A percentile compares a stretch with the other conserved stretches of the same genome.
These are phyloP conservation scores for Ophion slaviceki DNA, from an alignment of 2,888 invertebrate genomes.

Conservation along the genomic window DNA sequence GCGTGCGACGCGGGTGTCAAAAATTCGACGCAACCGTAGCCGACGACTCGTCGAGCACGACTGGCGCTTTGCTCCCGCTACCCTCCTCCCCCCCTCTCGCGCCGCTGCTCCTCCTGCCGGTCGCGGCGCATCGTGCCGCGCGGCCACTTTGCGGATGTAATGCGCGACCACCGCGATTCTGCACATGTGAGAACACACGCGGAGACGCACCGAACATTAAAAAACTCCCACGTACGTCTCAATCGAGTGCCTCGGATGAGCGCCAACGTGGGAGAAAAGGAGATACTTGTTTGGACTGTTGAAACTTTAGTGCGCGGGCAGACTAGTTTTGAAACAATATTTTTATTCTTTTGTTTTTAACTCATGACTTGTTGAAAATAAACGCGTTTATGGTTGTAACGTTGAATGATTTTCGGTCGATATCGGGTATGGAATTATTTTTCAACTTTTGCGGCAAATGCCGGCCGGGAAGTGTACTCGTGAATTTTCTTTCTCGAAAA, in stretches of 20 bases:
- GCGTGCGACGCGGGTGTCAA: constrained; percentile 11
- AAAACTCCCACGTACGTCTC: neutral
- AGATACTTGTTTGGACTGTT: neutral
- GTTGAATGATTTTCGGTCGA: neutral
- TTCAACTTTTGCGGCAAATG: too few relatives aligned
- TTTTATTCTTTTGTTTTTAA: neutral
- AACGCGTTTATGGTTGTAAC: neutral
- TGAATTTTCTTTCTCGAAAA: too few relatives aligned
- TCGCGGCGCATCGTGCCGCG: neutral
- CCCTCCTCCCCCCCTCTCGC: constrained; percentile 11
- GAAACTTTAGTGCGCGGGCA: neutral
- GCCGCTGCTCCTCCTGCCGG: neutral
- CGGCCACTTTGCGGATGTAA: constrained; percentile 18
- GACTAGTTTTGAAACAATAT: neutral
- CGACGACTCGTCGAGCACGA: constrained; percentile 59
- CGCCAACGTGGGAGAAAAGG: too few relatives aligned
- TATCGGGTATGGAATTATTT: too few relatives aligned
- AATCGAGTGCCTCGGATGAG: neutral
- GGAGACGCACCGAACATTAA: neutral
- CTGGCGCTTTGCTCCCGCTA: constrained; percentile 13
- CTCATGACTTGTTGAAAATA: neutral
- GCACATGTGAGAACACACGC: neutral
- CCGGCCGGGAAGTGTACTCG: too few relatives aligned
- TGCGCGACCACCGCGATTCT: neutral
- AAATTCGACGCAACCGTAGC: constrained; percentile 29